These are phyloP conservation scores for Mormyrops attenuatus DNA, from an alignment of 2,797 vertebrate species.

Conservation along the genomic window DNA sequence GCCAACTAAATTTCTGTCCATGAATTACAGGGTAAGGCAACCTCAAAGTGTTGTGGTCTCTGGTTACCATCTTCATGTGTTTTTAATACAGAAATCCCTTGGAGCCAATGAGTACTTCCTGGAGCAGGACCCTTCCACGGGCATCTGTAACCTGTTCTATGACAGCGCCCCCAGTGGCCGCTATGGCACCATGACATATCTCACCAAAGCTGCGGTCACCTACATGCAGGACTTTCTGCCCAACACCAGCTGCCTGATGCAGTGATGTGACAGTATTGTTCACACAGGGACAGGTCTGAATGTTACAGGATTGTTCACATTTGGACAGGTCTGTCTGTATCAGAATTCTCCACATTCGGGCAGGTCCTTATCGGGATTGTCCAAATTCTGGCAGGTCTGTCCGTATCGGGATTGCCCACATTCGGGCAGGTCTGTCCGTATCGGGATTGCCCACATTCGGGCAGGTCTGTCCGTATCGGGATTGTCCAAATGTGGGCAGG, in stretches of 20 bases:
- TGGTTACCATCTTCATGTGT: not conserved
- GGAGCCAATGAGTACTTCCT: conserved; percentile 77
- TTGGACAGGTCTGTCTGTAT: not conserved
- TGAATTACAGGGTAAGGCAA: not conserved
- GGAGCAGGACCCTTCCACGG: conserved; percentile 81
- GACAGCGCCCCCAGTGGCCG: conserved; percentile 95
- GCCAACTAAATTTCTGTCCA: not conserved
- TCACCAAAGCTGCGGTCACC: conserved; percentile 82
- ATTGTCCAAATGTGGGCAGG: no score
- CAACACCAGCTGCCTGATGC: conserved; percentile 83
- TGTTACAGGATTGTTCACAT: not conserved
- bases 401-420: no score
- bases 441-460: no score
- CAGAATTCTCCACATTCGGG: not conserved
- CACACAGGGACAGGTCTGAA: not conserved
- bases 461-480: no score
- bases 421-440: not conserved
- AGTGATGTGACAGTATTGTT: conserved; percentile 51
- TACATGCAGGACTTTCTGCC: conserved; percentile 90
- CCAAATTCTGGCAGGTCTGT: no score
- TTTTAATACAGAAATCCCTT: conserved; percentile 66
- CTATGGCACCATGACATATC: conserved; percentile 95
- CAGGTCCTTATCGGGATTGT: not conserved
- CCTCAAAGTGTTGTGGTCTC: not conserved
- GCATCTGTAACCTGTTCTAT: conserved; percentile 92